A percentile compares a stretch with the other conserved stretches of the same genome.
Conservation (phyloP, 1,140 invertebrate species). For the Apocrypta bakeri region DNA sequence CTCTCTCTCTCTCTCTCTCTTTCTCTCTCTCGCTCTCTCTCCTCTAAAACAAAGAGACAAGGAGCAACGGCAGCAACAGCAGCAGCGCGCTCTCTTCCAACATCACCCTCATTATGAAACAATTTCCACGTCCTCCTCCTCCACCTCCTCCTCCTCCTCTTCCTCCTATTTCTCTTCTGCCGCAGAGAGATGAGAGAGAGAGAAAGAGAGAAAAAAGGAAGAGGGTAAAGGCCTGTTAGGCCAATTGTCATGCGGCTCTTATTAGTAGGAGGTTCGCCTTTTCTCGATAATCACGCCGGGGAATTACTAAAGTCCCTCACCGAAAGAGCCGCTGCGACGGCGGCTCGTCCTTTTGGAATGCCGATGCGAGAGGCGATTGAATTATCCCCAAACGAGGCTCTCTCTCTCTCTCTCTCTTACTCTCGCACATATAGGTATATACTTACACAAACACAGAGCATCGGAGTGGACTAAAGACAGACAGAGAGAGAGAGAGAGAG, state of each 20-base stretch:
- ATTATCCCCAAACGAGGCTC: slow-evolving; percentile 38
- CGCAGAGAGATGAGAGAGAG: slow-evolving; percentile 21
- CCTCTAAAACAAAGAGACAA: slow-evolving; percentile 69
- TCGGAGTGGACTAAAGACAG: background rate
- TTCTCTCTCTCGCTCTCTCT: slow-evolving; percentile 28
- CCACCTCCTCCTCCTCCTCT: slow-evolving; percentile 45
- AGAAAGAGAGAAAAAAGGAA: slow-evolving; percentile 17
- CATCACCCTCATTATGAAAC: slow-evolving; percentile 69
- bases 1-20: slow-evolving; percentile 25
- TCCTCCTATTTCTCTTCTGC: slow-evolving; percentile 25
- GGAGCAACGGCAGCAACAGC: slow-evolving; percentile 62
- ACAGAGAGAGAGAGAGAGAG: too few relatives aligned
- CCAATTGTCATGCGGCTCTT: slow-evolving; percentile 59
- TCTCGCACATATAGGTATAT: too few relatives aligned
- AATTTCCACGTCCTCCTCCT: slow-evolving; percentile 61
- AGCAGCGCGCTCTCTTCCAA: slow-evolving; percentile 62
- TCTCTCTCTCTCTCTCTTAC: slow-evolving; percentile 3
- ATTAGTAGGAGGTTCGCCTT: slow-evolving; percentile 58
- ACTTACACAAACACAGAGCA: background rate
- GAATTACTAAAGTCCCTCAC: slow-evolving; percentile 28
- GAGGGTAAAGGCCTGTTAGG: slow-evolving; percentile 52
- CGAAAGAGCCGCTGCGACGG: background rate
- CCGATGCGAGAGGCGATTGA: slow-evolving; percentile 36
- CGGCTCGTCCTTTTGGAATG: slow-evolving; percentile 38
- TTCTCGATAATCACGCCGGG: slow-evolving; percentile 53